Percentiles rank a stretch among this genome's conserved stretches.
Conservation (phyloP, 2,797 vertebrate species). For the Sciurus carolinensis region DNA sequence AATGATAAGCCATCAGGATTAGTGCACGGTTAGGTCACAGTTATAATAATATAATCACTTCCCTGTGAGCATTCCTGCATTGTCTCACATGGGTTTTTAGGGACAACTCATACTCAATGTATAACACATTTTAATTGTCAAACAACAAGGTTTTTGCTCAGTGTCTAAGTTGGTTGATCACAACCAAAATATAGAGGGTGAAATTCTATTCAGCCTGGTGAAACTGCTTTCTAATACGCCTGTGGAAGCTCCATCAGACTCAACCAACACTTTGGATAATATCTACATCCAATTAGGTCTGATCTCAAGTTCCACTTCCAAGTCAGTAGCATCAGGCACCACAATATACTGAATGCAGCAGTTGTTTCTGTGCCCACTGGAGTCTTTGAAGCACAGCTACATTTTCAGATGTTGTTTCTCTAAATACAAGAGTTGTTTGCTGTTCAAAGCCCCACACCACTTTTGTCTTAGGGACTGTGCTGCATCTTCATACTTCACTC, state of each 20-base stretch:
- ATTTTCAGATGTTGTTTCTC: background rate
- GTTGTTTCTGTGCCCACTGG: background rate
- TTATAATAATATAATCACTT: no score
- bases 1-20: no score
- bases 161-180: background rate
- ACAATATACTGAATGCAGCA: no score
- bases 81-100: no score
- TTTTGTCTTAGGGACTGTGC: no score
- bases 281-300: background rate
- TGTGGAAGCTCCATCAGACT: background rate
- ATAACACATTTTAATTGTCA: background rate
- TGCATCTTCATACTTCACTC: no score
- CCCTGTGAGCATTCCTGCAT: no score
- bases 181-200: conserved; percentile 64
- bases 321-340: background rate
- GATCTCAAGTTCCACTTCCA: background rate
- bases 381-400: background rate
- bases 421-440: background rate
- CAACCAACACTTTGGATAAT: background rate
- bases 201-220: background rate
- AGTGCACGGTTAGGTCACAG: no score
- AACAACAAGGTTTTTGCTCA: background rate
- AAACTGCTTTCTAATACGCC: background rate
- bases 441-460: conserved; percentile 79
- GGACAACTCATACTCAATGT: no score